Evolutionary conservation across 2,797 vertebrate genomes (phyloP).

Genomic region (Columba guinea): DNA sequence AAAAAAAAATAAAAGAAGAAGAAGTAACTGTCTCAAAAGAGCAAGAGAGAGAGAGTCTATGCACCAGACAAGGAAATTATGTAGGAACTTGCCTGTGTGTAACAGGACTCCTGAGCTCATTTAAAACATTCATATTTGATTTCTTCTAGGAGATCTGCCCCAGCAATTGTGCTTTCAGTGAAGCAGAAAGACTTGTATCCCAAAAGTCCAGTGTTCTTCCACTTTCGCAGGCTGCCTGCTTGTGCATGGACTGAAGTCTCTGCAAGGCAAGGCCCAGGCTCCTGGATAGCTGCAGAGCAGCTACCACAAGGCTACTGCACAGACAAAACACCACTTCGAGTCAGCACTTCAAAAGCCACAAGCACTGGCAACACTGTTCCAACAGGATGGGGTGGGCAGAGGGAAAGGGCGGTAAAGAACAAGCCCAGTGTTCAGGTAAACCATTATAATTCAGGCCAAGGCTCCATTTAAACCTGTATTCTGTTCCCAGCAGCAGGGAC

Average conservation of each 20-base stretch:
- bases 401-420: background rate
- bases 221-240: background rate
- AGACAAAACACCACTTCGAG: background rate
- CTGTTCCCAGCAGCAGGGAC: background rate
- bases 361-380: background rate
- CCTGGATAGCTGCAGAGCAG: background rate
- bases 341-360: background rate
- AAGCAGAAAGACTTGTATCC: background rate
- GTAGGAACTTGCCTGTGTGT: background rate
- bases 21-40: slow-evolving; percentile 45
- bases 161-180: background rate
- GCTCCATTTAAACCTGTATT: background rate
- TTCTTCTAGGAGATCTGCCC: background rate
- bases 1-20: background rate
- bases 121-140: background rate
- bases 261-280: background rate
- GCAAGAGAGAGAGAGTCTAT: background rate
- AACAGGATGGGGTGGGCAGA: background rate
- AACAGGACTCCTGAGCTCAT: background rate
- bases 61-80: background rate
- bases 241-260: background rate
- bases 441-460: background rate
- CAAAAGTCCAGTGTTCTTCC: background rate
- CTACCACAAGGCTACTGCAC: background rate
- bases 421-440: background rate